A percentile compares a stretch with the other conserved stretches of the same genome.
phyloP scores from a whole-genome alignment of 2,113 vertebrate genomes.

The Athene cunicularia region DNA sequence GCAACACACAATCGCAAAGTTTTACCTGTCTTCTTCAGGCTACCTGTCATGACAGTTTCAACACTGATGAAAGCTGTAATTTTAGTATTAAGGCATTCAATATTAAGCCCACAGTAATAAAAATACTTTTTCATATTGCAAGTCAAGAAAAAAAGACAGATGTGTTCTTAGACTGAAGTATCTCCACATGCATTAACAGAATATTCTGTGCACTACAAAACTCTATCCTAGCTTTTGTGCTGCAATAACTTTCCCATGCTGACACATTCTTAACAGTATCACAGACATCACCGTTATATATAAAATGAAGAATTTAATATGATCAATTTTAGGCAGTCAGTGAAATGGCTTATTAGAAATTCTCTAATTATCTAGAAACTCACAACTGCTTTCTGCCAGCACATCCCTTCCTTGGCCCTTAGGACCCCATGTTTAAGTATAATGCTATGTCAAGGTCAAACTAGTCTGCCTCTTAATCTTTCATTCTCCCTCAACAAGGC shows the following conservation, averaged over 20 bases:
- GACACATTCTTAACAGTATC: background rate
- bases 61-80: background rate
- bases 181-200: background rate
- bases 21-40: background rate
- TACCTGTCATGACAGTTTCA: background rate
- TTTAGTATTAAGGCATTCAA: background rate
- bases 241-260: background rate
- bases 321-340: background rate
- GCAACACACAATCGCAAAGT: background rate
- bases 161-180: background rate
- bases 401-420: background rate
- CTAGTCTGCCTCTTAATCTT: background rate
- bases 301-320: background rate
- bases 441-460: background rate
- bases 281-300: background rate
- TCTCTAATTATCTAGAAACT: background rate
- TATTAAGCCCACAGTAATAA: background rate
- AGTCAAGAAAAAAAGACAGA: background rate
- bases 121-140: background rate
- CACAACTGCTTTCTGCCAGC: background rate
- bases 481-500: background rate
- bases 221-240: background rate
- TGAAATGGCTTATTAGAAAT: constrained; percentile 2
- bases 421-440: background rate
- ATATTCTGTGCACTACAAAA: background rate